Evolutionary conservation across 2,113 vertebrate species (phyloP), one percentile per base, ranked within the genome.

Genomic region (Eulemur rufifrons): DNA sequence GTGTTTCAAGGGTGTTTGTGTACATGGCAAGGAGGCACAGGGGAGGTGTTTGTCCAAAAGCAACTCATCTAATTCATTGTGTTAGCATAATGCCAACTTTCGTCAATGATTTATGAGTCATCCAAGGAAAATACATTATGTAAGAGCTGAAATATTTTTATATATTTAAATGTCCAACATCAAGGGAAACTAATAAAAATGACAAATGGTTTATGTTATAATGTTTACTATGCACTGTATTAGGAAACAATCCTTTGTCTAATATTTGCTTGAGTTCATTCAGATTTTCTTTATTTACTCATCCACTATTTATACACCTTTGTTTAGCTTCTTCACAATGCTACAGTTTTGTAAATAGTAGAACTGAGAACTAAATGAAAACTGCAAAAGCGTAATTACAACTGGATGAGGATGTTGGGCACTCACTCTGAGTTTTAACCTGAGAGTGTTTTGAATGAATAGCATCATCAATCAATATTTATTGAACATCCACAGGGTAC

Each of bases 381-480:
- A 84, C 74, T 73, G 74, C 86, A 77, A n/a, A 88, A 68, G 34
- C 0, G 0, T 89, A 94, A 95, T 96, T 83, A 91, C 47, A 96
- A 42, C 25, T 73, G 66, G 23, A 52, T 69, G 76, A 94, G 91
- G 94, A 92, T 82, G 80, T 56, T 63, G 86, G 92, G 64, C 39
- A 54, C 59, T 77, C 71, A 50, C 56, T 64, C 42, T n/a, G 74
- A 96, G 52, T 84, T 95, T 87, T 69, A 86, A 86, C 52, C 84
- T 87, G 45, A 78, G 29, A 91, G 80, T 94, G 47, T 71, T 89
- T 68, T 14, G 34, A 29, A 95, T 47, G 17, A 82, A 92, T 0
- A 84, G 29, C 34, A 52, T 32, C 85, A 93, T 95, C 74, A 82
- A 94, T 95, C 97, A 96, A 81, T 89, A 95, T 82, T 81, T 97